These are phyloP conservation scores for Nesidiocoris tenuis DNA, from an alignment of 2,888 invertebrate species.

Conservation along the genomic window DNA sequence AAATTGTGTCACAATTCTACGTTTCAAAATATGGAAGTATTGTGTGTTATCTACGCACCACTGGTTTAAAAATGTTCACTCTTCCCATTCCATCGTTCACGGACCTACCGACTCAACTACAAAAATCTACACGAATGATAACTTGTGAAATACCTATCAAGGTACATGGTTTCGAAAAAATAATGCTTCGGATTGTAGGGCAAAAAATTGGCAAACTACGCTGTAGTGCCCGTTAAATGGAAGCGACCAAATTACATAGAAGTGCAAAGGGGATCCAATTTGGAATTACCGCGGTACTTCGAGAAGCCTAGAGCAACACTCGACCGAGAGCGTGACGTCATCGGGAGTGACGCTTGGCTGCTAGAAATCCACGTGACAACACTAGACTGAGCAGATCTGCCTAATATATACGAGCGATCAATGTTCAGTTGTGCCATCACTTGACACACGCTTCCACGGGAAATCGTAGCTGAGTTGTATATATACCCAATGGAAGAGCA, in stretches of 20 bases:
- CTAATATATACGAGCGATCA: conserved; percentile 42
- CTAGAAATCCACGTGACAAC: conserved; percentile 65
- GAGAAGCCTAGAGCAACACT: conserved; percentile 60
- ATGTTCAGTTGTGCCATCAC: conserved; percentile 48
- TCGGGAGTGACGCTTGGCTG: conserved; percentile 61
- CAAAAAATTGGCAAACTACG: conserved; percentile 49
- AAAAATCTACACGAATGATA: too few species aligned
- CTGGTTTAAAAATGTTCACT: too few species aligned
- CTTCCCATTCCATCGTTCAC: too few species aligned
- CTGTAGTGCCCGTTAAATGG: conserved; percentile 48
- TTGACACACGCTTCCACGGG: conserved; percentile 44
- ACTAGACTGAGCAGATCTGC: conserved; percentile 66
- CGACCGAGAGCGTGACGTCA: conserved; percentile 60
- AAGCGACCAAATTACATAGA: conserved; percentile 49
- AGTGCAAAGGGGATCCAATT: conserved; percentile 63
- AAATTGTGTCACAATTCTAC: too few species aligned
- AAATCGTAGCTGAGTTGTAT: neutral
- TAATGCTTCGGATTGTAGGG: too few species aligned
- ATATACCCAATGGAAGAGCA: neutral
- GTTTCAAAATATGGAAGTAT: too few species aligned
- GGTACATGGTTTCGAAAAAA: too few species aligned
- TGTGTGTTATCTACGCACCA: too few species aligned
- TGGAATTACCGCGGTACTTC: conserved; percentile 65
- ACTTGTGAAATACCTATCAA: too few species aligned
- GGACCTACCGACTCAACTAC: too few species aligned